These are phyloP conservation scores for Lithophane semibrunnea DNA, from an alignment of 2,888 invertebrate species.

Conservation along the genomic window DNA sequence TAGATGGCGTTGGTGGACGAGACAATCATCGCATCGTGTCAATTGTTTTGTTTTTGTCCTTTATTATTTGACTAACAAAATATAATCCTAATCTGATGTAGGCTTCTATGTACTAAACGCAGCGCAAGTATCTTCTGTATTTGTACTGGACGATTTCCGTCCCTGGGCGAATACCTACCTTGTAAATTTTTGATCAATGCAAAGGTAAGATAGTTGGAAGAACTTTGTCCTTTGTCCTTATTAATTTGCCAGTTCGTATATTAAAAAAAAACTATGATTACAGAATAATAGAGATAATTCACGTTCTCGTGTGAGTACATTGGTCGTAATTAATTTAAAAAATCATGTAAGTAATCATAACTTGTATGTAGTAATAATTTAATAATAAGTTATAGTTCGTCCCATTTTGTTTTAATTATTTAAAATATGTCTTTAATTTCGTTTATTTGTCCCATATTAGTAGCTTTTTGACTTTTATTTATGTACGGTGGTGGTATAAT, in stretches of 20 bases:
- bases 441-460: conserved; percentile 48
- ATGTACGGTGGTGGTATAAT: conserved; percentile 61
- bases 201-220: neutral
- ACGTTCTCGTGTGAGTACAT: conserved; percentile 53
- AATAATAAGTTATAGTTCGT: conserved; percentile 55
- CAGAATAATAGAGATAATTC: too few relatives aligned
- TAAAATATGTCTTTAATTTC: conserved; percentile 44
- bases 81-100: conserved; percentile 10
- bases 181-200: neutral
- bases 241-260: neutral
- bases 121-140: neutral
- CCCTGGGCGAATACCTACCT: neutral
- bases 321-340: conserved; percentile 24
- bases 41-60: conserved; percentile 16
- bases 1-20: conserved; percentile 13
- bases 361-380: conserved; percentile 73
- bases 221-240: neutral
- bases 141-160: neutral
- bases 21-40: conserved; percentile 1
- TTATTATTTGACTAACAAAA: conserved; percentile 24
- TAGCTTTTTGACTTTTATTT: conserved; percentile 52
- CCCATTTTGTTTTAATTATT: conserved; percentile 55
- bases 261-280: neutral
- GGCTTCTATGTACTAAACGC: neutral
- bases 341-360: conserved; percentile 48